Evolutionary conservation across 2,888 invertebrate genomes (phyloP).

Genomic region (Limnephilus lunatus): DNA sequence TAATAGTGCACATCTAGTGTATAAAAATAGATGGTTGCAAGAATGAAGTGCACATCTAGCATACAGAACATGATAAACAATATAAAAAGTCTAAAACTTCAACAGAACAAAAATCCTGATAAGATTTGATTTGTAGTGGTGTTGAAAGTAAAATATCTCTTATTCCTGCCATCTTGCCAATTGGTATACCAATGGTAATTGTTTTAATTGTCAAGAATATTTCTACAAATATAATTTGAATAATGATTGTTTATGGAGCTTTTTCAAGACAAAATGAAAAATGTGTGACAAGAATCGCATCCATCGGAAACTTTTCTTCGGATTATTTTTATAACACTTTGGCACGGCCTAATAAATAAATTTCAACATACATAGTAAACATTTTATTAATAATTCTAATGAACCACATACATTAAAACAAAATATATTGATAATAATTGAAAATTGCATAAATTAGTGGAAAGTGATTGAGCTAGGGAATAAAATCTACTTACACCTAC

Average conservation of each 20-base stretch:
- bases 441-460: slow-evolving; percentile 38
- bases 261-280: not conserved
- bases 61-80: not conserved
- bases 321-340: not conserved
- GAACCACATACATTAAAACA: not conserved
- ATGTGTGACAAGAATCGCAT: not conserved
- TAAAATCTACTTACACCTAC: slow-evolving; percentile 37
- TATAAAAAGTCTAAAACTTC: not conserved
- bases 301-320: not conserved
- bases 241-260: not conserved
- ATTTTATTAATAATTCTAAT: not conserved
- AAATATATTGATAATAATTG: slow-evolving; percentile 4
- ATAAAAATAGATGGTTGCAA: not conserved
- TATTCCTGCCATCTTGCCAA: not conserved
- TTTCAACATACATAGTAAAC: not conserved
- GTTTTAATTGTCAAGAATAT: not conserved
- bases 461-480: slow-evolving; percentile 23
- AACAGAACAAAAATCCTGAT: not conserved
- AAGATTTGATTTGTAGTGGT: not conserved
- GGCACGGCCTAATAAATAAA: slow-evolving; percentile 7
- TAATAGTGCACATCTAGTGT: not conserved
- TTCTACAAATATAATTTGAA: not conserved
- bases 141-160: not conserved
- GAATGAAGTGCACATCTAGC: not conserved
- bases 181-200: not conserved